Evolutionary conservation across 1,140 invertebrate species (phyloP), one percentile per base, ranked within the genome.

Genomic region (Plectrocnemia conspersa): DNA sequence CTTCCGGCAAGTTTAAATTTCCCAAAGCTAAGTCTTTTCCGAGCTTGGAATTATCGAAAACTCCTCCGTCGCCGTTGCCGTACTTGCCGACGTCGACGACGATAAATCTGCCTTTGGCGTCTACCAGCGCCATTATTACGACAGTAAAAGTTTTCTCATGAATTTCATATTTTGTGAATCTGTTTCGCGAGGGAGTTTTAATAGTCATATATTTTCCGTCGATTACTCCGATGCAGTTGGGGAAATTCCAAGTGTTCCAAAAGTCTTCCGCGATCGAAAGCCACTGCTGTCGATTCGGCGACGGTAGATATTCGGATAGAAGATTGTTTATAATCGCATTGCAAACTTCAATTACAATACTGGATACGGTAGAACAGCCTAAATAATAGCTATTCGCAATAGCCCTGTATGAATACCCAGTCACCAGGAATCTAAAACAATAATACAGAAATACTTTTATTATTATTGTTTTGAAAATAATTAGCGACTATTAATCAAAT

Each of bases 111-210:
- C 71, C 71, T 47, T 73, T 58, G 6, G 70, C 64, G 62, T 74
- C 71, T 2, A 64, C 66, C n/a, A 67, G 22, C 1, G 70, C 71
- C 25, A 73, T 40, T 4, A 76, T 53, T 21, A 76, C 64, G 21
- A 67, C 58, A 58, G 62, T 63, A 52, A 62, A 68, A 52, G 41
- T 48, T 44, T 61, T 54, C n/a, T n/a, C n/a, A n/a, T n/a, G n/a
- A n/a, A n/a, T n/a, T n/a, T n/a, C n/a, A n/a, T n/a, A n/a, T 53
- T 73, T 72, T 44, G 72, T 64, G 62, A 73, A 77, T 4, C 15
- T 10, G 19, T 21, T 16, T 3, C 2, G 2, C 10, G 18, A 10
- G 15, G 38, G 38, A 18, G 45, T 24, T 23, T 33, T 27, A 21
- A 48, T 56, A 7, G 21, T 19, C 3, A 62, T 48, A 23, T 55